Percentiles rank a stretch among this genome's conserved stretches.
Conservation (phyloP, 2,113 vertebrate species). For the Eonycteris spelaea region DNA sequence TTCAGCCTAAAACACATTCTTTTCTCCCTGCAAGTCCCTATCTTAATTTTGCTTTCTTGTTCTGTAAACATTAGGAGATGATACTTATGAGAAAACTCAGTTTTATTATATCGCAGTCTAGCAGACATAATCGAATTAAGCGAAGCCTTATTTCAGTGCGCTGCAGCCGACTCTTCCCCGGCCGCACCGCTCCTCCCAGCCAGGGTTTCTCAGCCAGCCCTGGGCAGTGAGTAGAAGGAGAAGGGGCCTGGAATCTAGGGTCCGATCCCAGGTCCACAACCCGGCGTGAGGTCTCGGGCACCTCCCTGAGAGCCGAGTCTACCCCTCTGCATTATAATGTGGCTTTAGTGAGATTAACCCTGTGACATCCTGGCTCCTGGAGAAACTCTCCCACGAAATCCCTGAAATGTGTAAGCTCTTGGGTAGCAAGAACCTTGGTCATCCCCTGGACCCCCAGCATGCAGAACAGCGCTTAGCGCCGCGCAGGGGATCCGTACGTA, state of each 20-base stretch:
- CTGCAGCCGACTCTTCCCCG: neutral
- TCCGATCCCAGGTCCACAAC: neutral
- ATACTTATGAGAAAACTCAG: neutral
- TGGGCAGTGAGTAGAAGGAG: neutral
- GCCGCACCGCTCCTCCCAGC: neutral
- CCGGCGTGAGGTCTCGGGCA: neutral
- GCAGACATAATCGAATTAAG: conserved; percentile 44
- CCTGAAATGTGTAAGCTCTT: neutral
- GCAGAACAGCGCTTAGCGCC: neutral
- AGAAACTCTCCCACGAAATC: neutral
- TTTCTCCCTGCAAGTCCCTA: neutral
- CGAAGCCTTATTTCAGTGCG: neutral
- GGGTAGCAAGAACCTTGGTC: neutral
- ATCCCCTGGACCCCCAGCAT: neutral
- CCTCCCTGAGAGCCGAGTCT: too few species aligned
- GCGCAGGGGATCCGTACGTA: neutral
- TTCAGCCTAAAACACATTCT: neutral
- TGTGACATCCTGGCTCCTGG: neutral
- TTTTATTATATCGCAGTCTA: conserved; percentile 39
- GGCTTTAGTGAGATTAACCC: neutral
- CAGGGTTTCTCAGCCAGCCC: rapidly evolving
- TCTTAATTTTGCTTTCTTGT: conserved; percentile 36
- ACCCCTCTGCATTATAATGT: neutral
- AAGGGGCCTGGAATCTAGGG: neutral
- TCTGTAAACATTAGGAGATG: conserved; percentile 36